A percentile compares a stretch with the other conserved stretches of the same genome.
phyloP scores from a whole-genome alignment of 2,888 invertebrate species.

The Acrocyrtus sp. region DNA sequence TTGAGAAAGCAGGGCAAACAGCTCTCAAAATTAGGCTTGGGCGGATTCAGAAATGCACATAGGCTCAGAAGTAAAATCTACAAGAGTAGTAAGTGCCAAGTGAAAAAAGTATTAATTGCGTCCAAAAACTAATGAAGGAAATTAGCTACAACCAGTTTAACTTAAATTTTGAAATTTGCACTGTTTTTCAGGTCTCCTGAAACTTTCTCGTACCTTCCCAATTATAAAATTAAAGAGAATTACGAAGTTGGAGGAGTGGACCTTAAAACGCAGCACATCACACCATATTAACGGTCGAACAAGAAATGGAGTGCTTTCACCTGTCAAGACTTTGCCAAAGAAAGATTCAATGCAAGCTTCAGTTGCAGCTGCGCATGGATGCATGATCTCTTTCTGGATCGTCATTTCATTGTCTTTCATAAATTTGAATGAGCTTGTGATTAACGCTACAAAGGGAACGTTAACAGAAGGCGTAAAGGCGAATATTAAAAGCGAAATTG shows the following conservation, averaged over 20 bases:
- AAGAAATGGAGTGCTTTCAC: too few relatives aligned
- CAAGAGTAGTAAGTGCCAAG: constrained; percentile 8
- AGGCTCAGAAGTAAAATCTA: constrained; percentile 22
- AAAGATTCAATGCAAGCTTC: neutral
- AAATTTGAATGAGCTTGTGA: constrained; percentile 5
- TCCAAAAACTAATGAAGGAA: neutral
- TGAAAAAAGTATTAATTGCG: too few relatives aligned
- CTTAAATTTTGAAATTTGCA: too few relatives aligned
- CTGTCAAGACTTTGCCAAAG: neutral
- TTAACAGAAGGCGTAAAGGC: neutral
- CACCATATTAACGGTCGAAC: too few relatives aligned
- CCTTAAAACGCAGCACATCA: neutral
- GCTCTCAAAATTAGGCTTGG: constrained; percentile 7
- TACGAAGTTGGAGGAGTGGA: constrained; percentile 26
- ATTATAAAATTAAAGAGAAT: constrained; percentile 12
- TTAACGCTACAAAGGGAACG: too few relatives aligned
- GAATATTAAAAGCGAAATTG: too few relatives aligned
- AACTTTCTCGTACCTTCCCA: constrained; percentile 14
- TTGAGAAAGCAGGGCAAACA: constrained; percentile 4
- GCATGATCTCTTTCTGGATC: constrained; percentile 31
- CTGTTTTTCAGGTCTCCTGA: constrained; percentile 14
- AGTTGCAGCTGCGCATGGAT: neutral
- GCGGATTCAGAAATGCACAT: constrained; percentile 18
- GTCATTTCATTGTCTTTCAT: constrained; percentile 25
- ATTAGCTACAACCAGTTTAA: too few relatives aligned